Conservation (phyloP, 2,797 vertebrate species). For the Neosilurus hyrtlii region DNA sequence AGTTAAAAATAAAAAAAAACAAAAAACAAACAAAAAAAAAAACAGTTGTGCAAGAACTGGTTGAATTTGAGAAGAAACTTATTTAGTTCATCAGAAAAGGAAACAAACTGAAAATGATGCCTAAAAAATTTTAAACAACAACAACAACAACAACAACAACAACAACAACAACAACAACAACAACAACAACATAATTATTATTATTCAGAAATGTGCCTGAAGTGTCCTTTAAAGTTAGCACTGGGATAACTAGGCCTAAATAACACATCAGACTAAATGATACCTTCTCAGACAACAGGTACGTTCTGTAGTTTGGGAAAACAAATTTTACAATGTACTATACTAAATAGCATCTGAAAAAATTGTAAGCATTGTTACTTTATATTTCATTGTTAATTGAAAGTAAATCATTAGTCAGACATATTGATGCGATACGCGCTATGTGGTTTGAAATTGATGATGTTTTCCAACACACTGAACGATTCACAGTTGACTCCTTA, state of each 20-base stretch:
- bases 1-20: background rate
- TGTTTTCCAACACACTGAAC: background rate
- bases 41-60: background rate
- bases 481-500: background rate
- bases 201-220: background rate
- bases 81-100: background rate
- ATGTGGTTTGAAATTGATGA: too few relatives aligned
- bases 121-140: background rate
- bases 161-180: background rate
- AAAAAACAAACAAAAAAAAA: background rate
- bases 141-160: background rate
- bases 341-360: background rate
- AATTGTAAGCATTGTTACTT: background rate
- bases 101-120: background rate
- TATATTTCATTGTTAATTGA: background rate
- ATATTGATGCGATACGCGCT: background rate
- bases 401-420: background rate
- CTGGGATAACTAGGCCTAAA: background rate
- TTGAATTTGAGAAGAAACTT: background rate
- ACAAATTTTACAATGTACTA: too few relatives aligned
- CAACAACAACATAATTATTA: background rate
- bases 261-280: background rate
- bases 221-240: background rate
- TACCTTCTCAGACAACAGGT: background rate
- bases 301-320: background rate